Conservation (phyloP, 2,113 vertebrate species). For the Pedionomus torquatus region DNA sequence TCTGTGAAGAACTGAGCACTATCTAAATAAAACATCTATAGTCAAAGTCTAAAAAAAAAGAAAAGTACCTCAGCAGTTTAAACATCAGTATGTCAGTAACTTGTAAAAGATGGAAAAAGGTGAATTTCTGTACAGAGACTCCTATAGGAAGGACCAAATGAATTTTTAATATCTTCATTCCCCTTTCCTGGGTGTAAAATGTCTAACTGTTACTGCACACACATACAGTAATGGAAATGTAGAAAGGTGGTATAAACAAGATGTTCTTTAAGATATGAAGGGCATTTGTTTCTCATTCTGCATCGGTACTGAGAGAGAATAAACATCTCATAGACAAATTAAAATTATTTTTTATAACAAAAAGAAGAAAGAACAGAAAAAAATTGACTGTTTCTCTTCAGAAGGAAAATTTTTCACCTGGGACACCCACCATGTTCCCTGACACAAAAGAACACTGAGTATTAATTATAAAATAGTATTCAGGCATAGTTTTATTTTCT, state of each 20-base stretch:
- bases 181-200: slow-evolving; percentile 7
- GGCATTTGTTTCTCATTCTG: slow-evolving; percentile 39
- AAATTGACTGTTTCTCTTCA: background rate
- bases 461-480: slow-evolving; percentile 28
- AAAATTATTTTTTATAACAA: background rate
- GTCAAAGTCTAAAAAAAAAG: background rate
- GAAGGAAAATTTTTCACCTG: background rate
- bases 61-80: background rate
- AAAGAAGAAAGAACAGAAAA: background rate
- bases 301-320: background rate
- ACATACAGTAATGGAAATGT: slow-evolving; percentile 24
- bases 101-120: background rate
- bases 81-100: slow-evolving; percentile 1
- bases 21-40: background rate
- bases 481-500: background rate
- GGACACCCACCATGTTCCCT: background rate
- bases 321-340: background rate
- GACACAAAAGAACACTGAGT: background rate
- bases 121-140: slow-evolving; percentile 3
- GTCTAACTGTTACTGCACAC: background rate
- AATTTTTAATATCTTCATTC: slow-evolving; percentile 60
- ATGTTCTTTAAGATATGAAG: slow-evolving; percentile 5
- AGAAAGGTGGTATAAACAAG: slow-evolving; percentile 36
- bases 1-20: background rate
- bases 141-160: slow-evolving; percentile 10